Conservation (phyloP, 2,888 invertebrate species). For the Agrotis clavis region DNA sequence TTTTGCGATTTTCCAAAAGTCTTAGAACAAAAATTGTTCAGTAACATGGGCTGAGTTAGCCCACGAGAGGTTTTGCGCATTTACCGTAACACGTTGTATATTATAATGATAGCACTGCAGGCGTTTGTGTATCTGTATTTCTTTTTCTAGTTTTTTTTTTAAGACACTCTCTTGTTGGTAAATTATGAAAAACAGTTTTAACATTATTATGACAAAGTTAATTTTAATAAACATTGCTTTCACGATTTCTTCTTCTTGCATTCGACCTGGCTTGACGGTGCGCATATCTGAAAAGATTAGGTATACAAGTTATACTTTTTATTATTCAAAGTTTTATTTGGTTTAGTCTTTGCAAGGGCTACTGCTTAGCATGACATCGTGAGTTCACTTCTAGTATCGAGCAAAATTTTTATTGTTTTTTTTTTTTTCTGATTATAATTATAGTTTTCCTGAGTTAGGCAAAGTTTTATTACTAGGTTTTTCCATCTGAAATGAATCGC, state of each 20-base stretch:
- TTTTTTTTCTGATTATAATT: no score
- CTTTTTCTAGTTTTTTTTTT: neutral
- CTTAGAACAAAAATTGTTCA: no score
- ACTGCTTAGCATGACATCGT: no score
- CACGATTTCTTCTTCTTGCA: constrained; percentile 18
- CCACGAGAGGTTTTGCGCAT: no score
- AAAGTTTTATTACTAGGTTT: no score
- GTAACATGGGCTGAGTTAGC: no score
- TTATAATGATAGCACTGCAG: neutral
- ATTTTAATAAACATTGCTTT: neutral
- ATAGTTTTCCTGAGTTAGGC: no score
- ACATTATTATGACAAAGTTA: neutral
- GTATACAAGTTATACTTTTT: neutral
- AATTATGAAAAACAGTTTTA: neutral
- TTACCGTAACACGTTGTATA: no score
- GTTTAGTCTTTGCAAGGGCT: neutral
- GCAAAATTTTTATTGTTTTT: neutral
- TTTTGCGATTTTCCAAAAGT: no score
- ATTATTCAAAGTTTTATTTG: no score
- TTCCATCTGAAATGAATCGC: no score
- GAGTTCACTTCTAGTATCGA: neutral
- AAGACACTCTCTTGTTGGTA: neutral
- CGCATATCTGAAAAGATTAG: constrained; percentile 43
- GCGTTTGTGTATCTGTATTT: neutral
- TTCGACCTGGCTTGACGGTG: constrained; percentile 1